Conservation (phyloP, 2,888 invertebrate genomes). For the Sycophila texana region DNA sequence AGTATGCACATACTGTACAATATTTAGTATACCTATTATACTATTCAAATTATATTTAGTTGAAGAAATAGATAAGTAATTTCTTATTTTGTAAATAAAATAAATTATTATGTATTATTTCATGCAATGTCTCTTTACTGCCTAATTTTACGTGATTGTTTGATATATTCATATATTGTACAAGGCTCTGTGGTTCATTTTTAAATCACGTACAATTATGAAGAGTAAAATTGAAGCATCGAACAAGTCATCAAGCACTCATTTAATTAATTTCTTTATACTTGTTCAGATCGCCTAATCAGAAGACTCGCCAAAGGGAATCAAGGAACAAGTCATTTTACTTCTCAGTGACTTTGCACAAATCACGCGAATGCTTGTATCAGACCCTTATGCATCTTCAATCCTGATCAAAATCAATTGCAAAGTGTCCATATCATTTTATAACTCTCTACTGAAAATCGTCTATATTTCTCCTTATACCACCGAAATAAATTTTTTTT, state of each 20-base stretch:
- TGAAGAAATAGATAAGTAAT: no score
- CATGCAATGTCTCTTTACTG: background rate
- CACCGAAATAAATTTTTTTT: no score
- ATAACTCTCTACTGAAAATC: background rate
- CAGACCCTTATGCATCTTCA: background rate
- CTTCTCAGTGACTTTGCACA: conserved; percentile 35
- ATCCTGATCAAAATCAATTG: conserved; percentile 23
- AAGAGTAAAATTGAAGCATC: background rate
- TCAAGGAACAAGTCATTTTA: conserved; percentile 20
- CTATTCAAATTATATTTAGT: background rate
- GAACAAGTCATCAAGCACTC: conserved; percentile 46
- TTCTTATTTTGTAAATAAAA: no score
- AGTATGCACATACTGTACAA: no score
- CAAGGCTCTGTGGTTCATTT: no score
- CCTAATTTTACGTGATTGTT: no score
- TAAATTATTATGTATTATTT: no score
- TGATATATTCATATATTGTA: no score
- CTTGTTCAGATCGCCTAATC: conserved; percentile 31
- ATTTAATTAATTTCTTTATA: conserved; percentile 16
- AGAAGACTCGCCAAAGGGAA: conserved; percentile 13
- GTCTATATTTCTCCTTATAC: no score
- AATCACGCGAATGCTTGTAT: background rate
- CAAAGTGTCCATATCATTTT: background rate
- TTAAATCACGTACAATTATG: background rate
- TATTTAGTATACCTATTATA: no score